These are phyloP conservation scores for Coilia nasus DNA, from an alignment of 2,797 vertebrate species.

Conservation along the genomic window DNA sequence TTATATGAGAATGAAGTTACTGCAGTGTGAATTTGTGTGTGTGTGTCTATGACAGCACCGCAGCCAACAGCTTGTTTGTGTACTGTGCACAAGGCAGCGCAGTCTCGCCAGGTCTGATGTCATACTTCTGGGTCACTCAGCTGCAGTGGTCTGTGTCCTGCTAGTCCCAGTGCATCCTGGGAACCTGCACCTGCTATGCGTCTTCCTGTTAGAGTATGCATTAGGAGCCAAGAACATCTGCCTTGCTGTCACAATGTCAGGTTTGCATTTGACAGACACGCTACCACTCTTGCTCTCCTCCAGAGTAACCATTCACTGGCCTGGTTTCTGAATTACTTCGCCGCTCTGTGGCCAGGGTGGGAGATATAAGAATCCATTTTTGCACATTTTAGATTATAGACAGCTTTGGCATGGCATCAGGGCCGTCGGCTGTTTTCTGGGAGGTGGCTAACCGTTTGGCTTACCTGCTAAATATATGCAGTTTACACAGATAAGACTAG, in stretches of 20 bases:
- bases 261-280: not conserved
- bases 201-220: not conserved
- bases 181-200: slow-evolving; percentile 8
- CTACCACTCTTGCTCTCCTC: not conserved
- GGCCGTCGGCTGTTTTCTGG: not conserved
- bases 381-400: not conserved
- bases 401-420: not conserved
- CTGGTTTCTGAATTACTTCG: not conserved
- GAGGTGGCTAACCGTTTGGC: not conserved
- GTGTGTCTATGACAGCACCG: not conserved
- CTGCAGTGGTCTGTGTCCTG: slow-evolving; percentile 24
- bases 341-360: not conserved
- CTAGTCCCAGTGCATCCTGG: slow-evolving; percentile 21
- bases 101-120: slow-evolving; percentile 14
- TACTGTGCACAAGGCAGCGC: not conserved
- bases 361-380: not conserved
- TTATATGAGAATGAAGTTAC: not conserved
- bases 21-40: not conserved
- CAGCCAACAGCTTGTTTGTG: slow-evolving; percentile 4
- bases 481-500: not conserved
- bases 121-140: slow-evolving; percentile 28
- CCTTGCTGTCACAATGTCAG: not conserved
- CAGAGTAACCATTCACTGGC: not conserved
- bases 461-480: not conserved
- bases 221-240: not conserved